Evolutionary conservation across 1,140 invertebrate genomes (phyloP).

Genomic region (Platorchestia sp.): DNA sequence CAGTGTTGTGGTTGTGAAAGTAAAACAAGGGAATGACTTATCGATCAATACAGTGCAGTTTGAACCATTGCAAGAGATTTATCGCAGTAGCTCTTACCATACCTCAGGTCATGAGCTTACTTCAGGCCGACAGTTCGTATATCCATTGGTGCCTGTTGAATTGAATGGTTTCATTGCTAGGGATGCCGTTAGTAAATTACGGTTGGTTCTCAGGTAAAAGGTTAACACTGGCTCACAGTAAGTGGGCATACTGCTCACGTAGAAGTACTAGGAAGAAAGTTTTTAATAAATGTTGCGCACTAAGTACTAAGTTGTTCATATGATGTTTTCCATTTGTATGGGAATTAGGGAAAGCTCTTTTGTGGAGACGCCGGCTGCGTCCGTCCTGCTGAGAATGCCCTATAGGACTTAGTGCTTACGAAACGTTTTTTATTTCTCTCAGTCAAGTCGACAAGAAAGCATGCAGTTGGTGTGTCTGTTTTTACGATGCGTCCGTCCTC

Average conservation of each 20-base stretch:
- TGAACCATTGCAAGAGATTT: neutral
- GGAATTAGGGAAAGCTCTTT: neutral
- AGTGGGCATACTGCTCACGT: neutral
- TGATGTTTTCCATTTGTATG: neutral
- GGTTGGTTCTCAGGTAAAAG: neutral
- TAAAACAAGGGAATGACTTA: neutral
- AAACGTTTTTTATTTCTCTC: too few species aligned
- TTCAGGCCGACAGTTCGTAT: neutral
- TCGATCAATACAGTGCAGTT: neutral
- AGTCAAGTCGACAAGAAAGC: too few species aligned
- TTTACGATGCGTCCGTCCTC: too few species aligned
- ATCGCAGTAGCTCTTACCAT: neutral
- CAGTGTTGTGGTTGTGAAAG: neutral
- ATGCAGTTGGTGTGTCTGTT: too few species aligned
- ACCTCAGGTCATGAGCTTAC: neutral
- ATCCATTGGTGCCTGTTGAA: neutral
- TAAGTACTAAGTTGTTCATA: neutral
- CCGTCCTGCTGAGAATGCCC: neutral
- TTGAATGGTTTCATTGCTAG: neutral
- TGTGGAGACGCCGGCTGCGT: neutral
- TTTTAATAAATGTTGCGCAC: neutral
- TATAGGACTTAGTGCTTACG: neutral
- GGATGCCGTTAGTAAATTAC: neutral
- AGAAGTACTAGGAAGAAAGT: neutral
- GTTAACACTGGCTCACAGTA: neutral